A percentile compares a stretch with the other conserved stretches of the same genome.
These are phyloP conservation scores for Cryptotermes secundus DNA, from an alignment of 1,140 invertebrate genomes.

Conservation along the genomic window DNA sequence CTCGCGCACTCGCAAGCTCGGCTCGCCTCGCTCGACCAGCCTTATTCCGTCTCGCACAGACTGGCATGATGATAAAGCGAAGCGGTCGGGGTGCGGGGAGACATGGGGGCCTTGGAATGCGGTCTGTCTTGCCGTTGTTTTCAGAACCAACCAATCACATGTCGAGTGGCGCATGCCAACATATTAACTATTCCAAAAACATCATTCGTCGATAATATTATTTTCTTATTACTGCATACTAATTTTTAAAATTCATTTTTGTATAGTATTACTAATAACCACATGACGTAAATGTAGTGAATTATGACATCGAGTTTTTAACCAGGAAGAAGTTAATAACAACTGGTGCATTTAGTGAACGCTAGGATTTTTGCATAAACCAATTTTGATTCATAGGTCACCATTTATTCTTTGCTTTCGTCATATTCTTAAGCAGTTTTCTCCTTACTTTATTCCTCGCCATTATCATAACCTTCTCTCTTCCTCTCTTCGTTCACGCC, in stretches of 20 bases:
- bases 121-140: conserved; percentile 30
- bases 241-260: neutral
- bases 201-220: neutral
- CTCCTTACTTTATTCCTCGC: too few species aligned
- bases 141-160: conserved; percentile 28
- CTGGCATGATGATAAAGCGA: neutral
- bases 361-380: too few species aligned
- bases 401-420: too few species aligned
- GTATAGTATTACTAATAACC: neutral
- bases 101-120: conserved; percentile 5
- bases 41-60: too few species aligned
- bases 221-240: neutral
- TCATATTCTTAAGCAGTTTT: too few species aligned
- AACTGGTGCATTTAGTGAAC: too few species aligned
- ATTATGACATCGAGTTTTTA: neutral
- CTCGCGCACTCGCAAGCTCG: too few species aligned
- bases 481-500: too few species aligned
- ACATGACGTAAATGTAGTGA: neutral
- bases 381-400: too few species aligned
- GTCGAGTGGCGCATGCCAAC: conserved; percentile 28
- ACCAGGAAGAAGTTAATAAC: neutral
- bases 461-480: too few species aligned
- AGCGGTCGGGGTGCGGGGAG: neutral
- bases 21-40: neutral
- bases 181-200: conserved; percentile 14